Evolutionary conservation across 2,797 vertebrate genomes (phyloP), one percentile per base, ranked within the genome.

Genomic region (Chiloscyllium punctatum): DNA sequence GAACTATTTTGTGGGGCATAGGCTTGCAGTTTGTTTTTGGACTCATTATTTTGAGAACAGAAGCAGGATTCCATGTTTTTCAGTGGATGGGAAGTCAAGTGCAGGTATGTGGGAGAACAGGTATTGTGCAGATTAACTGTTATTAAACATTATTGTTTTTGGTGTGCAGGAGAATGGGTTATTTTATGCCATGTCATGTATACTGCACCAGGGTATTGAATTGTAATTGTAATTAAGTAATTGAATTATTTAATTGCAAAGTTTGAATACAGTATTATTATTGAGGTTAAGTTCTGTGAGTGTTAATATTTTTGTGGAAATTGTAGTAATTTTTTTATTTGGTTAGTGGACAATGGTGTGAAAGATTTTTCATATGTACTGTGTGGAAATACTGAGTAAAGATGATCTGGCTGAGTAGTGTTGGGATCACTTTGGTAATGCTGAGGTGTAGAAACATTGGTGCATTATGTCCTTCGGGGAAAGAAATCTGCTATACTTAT

Each of bases 1-100:
- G 95, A 33, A 87, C 88, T 92, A 88, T 95, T 57, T 48, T 53
- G 11, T 95, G 88, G 95, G 95, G 95, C n/a, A 0, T 95, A n/a
- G 18, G 37, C 25, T 62, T 95, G 62, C 95, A 95, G 62, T 95
- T 69, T 69, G 23, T 94, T 13, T 48, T 95, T 30, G 95, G 66
- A 68, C 62, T 95, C 25, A 1, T 95, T 33, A 95, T 95, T 92
- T 51, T 95, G 82, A 68, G 95, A 74, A 95, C 95, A 57, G 0
- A 94, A 1, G 11, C 57, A 42, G 95, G 95, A 68, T 74, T 72
- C 23, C 2, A 2, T 57, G 95, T 57, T 53, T 95, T 95, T 66
- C 3, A 94, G 7, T 95, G 88, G 88, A 27, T 95, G 62, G 95
- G 95, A 21, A 27, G 13, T 37, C 95, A 95, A 95, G 68, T 95